Conservation (phyloP, 2,888 invertebrate species). For the Eupithecia exiguata region DNA sequence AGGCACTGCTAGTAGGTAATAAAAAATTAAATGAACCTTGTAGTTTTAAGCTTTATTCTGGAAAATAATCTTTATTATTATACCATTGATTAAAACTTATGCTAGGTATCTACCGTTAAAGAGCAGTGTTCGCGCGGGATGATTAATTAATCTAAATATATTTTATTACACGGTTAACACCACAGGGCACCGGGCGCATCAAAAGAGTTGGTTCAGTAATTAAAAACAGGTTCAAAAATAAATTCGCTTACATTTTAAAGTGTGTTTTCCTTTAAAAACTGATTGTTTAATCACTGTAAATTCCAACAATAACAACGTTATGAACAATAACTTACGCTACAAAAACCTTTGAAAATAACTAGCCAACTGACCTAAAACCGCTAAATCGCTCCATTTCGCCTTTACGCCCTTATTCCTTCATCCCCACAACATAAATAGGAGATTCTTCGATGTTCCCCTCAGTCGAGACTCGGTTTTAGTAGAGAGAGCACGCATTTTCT, state of each 20-base stretch:
- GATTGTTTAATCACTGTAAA: background rate
- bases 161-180: no score
- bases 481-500: conserved; percentile 40
- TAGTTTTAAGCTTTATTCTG: no score
- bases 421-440: conserved; percentile 25
- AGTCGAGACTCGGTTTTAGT: conserved; percentile 49
- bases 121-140: no score
- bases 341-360: conserved; percentile 28
- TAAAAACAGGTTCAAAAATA: background rate
- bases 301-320: background rate
- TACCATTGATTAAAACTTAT: no score
- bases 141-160: no score
- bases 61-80: no score
- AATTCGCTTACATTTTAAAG: background rate
- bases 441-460: conserved; percentile 24
- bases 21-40: no score
- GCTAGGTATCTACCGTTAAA: no score
- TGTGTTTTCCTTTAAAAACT: background rate
- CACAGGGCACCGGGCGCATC: no score
- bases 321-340: conserved; percentile 30
- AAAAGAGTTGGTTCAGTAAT: background rate
- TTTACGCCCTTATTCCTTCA: background rate
- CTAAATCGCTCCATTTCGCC: background rate
- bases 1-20: no score
- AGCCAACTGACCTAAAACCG: conserved; percentile 26